Base-by-base conservation (phyloP, 1,140 invertebrate genomes). In the Zaprionus taronus region DNA sequence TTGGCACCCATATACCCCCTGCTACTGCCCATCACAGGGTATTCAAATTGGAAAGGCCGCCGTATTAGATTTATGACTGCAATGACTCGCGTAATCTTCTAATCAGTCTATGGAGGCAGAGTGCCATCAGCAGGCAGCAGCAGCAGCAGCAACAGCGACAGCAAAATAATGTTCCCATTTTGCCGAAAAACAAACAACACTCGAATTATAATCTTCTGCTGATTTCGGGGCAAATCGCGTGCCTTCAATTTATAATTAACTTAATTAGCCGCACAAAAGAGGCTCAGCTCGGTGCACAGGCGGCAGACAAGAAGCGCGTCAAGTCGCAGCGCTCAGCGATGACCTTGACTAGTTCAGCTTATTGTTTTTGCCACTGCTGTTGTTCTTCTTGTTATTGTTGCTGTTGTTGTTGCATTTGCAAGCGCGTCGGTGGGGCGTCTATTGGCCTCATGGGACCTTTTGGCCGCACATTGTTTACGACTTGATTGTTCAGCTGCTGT, bases 381-480 rank as follows among this genome's bases (percentile, higher is more conserved):
- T 51, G 28, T 15, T 68, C 34, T 14, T n/a, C n/a, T n/a, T n/a
- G n/a, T n/a, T 65, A 24, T 34, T 41, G 34, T n/a, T 56, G 49
- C 11, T 56, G 69, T 12, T 66, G 49, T 56, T 65, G 63, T 53
- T 49, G 61, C 31, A 55, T 66, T 60, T 24, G 53, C 80, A 72
- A 51, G 74, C 49, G 61, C 51, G 57, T 53, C 24, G 51, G 34
- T 49, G 77, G 57, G 53, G 34, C 41, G 61, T 63, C 60, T 57
- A 72, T 77, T 68, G 63, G 75, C 63, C 71, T 58, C 36, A 71
- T 71, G 83, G 79, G 81, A 70, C 79, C 70, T 79, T 72, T 87
- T 73, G 84, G 81, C 72, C 85, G 81, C 81, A 85, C 85, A 89
- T 90, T 90, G 85, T 89, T 89, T 89, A 89, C 79, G 85, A 80